phyloP scores from a whole-genome alignment of 1,140 invertebrate species.

The Trachymyrmex cornetzi region DNA sequence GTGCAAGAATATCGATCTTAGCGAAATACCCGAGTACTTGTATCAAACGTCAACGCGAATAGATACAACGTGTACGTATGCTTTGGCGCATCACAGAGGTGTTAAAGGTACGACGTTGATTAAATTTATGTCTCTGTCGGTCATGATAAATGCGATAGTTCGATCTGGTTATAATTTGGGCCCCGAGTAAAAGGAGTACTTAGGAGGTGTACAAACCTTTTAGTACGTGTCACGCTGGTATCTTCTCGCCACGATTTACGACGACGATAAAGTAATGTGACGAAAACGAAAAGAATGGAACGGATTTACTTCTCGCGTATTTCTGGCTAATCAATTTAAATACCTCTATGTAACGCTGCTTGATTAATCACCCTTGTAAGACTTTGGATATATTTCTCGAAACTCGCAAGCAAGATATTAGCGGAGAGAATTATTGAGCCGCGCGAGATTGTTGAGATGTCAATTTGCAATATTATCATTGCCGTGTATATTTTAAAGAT shows the following conservation, averaged over 20 bases:
- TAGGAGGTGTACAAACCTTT: conserved; percentile 49
- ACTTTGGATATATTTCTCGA: conserved; percentile 7
- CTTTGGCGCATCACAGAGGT: conserved; percentile 35
- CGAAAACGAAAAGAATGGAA: conserved; percentile 43
- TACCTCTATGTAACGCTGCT: not conserved
- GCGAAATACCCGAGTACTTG: conserved; percentile 8
- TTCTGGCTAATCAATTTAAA: conserved; percentile 47
- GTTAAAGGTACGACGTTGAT: conserved; percentile 68
- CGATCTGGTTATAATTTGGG: conserved; percentile 72
- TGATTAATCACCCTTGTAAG: conserved; percentile 33
- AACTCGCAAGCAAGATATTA: conserved; percentile 14
- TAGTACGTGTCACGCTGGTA: conserved; percentile 40
- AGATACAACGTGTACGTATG: conserved; percentile 44
- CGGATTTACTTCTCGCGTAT: conserved; percentile 35
- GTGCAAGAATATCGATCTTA: not conserved
- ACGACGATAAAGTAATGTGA: conserved; percentile 48
- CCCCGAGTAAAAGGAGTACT: conserved; percentile 47
- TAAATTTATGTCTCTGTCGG: conserved; percentile 72
- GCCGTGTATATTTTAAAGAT: not conserved
- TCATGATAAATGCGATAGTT: conserved; percentile 73
- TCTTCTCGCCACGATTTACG: conserved; percentile 59
- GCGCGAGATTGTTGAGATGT: not conserved
- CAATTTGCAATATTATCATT: not conserved
- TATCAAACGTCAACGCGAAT: conserved; percentile 21
- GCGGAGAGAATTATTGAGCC: conserved; percentile 12